Percentiles rank a stretch among this genome's conserved stretches.
Conservation (phyloP, 2,113 vertebrate genomes). For the Pterocles orientalis region DNA sequence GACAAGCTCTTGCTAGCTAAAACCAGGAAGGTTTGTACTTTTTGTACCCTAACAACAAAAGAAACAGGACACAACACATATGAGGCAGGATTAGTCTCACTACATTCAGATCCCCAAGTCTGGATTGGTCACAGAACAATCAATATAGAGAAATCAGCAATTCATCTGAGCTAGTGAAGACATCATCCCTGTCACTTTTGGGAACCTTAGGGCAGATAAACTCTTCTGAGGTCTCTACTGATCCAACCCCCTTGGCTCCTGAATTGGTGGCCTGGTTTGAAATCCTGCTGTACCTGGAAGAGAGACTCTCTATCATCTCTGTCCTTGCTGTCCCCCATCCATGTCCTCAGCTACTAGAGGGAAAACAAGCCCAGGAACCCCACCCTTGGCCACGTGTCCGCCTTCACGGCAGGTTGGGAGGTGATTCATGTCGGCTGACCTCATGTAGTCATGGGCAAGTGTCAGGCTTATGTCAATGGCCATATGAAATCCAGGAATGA, state of each 20-base stretch:
- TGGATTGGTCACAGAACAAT: neutral
- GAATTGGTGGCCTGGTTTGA: neutral
- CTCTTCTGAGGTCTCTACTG: neutral
- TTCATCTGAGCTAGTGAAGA: neutral
- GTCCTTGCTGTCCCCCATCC: neutral
- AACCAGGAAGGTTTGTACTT: neutral
- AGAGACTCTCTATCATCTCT: neutral
- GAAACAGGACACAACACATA: neutral
- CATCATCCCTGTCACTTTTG: neutral
- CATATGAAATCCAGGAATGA: neutral
- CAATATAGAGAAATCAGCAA: neutral
- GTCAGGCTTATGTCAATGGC: neutral
- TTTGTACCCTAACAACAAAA: neutral
- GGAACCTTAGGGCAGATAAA: neutral
- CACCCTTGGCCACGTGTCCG: neutral
- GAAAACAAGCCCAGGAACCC: neutral
- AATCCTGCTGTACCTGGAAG: neutral
- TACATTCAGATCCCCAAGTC: neutral
- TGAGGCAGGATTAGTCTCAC: neutral
- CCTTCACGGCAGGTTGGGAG: neutral
- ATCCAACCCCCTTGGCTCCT: neutral
- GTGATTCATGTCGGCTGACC: neutral
- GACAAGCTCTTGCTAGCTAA: neutral
- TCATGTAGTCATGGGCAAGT: neutral
- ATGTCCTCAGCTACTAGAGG: neutral